These are phyloP conservation scores for Aspidiotus destructor DNA, from an alignment of 2,888 invertebrate species.

Conservation along the genomic window DNA sequence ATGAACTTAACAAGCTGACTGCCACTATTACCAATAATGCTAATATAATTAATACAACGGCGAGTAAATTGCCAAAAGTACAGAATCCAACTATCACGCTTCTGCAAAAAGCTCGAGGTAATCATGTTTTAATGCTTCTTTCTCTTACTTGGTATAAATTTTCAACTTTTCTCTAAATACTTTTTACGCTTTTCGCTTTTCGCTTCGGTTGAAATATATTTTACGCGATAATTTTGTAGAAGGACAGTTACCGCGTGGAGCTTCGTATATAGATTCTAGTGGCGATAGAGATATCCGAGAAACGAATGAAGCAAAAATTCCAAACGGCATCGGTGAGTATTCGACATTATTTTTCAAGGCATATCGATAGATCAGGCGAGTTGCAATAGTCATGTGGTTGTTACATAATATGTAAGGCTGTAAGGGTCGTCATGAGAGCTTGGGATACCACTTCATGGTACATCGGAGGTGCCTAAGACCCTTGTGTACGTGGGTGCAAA, in stretches of 20 bases:
- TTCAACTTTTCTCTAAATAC: neutral
- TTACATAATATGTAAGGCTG: too few species aligned
- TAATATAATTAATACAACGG: constrained; percentile 22
- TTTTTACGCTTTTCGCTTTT: neutral
- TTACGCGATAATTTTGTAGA: constrained; percentile 49
- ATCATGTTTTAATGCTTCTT: constrained; percentile 35
- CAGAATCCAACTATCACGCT: constrained; percentile 81
- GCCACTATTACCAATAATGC: constrained; percentile 8
- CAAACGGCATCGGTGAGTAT: constrained; percentile 52
- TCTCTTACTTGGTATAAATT: neutral
- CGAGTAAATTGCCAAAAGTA: constrained; percentile 54
- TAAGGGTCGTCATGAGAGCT: too few species aligned
- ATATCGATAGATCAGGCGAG: too few species aligned
- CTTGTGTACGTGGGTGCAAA: too few species aligned
- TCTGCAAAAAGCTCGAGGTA: constrained; percentile 80
- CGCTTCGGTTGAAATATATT: neutral
- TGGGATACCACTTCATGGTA: too few species aligned
- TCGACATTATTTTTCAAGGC: too few species aligned
- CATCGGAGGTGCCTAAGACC: too few species aligned
- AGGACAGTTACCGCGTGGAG: constrained; percentile 69
- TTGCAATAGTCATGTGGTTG: too few species aligned
- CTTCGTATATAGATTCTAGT: constrained; percentile 56
- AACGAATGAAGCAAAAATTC: constrained; percentile 47
- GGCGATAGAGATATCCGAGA: constrained; percentile 44
- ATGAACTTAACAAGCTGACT: neutral